Conservation (phyloP, 1,140 invertebrate species). For the Drosophila elegans region DNA sequence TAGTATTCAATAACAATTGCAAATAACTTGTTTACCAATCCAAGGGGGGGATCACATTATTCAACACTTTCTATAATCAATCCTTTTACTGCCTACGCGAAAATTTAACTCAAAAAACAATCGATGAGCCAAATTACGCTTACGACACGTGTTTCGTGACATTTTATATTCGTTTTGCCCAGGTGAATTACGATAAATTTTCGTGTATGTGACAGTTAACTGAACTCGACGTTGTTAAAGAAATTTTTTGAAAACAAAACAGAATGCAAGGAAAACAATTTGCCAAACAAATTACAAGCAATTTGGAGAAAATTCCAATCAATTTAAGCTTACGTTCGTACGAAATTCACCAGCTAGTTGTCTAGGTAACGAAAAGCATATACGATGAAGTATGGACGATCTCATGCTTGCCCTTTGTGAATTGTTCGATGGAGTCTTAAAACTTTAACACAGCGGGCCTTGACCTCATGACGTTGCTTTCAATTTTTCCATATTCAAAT, state of each 20-base stretch:
- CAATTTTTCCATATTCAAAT: conserved; percentile 44
- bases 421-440: conserved; percentile 14
- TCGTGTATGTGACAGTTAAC: conserved; percentile 49
- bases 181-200: conserved; percentile 27
- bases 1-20: background rate
- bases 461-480: conserved; percentile 26
- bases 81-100: conserved; percentile 11
- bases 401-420: conserved; percentile 16
- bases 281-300: conserved; percentile 65
- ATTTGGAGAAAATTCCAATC: conserved; percentile 60
- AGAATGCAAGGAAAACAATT: conserved; percentile 65
- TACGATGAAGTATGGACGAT: conserved; percentile 1
- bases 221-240: conserved; percentile 54
- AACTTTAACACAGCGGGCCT: conserved; percentile 28
- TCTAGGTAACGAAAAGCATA: conserved; percentile 1
- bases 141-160: conserved; percentile 67
- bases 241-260: conserved; percentile 40
- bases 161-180: conserved; percentile 24
- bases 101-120: conserved; percentile 27
- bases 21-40: conserved; percentile 4
- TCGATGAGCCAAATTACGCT: conserved; percentile 78
- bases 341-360: background rate
- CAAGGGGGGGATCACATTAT: background rate
- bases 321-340: conserved; percentile 40
- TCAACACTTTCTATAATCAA: conserved; percentile 31